Evolutionary conservation across 2,113 vertebrate species (phyloP), one percentile per base, ranked within the genome.

Genomic region (Pungitius pungitius): DNA sequence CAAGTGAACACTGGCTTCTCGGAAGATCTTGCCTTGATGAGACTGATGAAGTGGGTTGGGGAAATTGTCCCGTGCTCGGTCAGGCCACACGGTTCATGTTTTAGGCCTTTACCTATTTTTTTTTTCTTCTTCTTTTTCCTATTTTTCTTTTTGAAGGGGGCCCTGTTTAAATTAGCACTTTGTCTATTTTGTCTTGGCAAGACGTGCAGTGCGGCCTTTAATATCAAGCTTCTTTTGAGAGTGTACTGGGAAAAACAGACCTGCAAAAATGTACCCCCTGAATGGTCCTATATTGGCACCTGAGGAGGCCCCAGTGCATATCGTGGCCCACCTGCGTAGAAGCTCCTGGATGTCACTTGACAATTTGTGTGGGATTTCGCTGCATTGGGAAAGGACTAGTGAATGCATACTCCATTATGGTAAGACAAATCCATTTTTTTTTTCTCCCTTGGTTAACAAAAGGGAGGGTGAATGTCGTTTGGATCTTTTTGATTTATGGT

Each of bases 261-360:
- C 95, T 89, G 91, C 90, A 86, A 91, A 91, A 92, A 90, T 89
- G 87, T 93, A 96, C 94, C 94, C 35, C 92, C 90, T 93, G 90
- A 93, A 95, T 94, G 95, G 96, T 98, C 96, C 94, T 95, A 93
- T 95, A 95, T 95, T 95, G 94, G 95, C 95, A 95, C 95, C 96
- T 93, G 94, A 96, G 95, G 96, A 97, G 95, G 94, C 96, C 95
- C 95, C 95, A 96, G 95, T 96, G 96, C 95, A 94, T 92, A 95
- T 96, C 95, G 95, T 94, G 97, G 96, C 97, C 96, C 94, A 96
- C 96, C 97, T 97, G 96, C 96, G 90, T 94, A 98, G 96, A 98
- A 99, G 97, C 96, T 95, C 95, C 96, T 95, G 97, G 96, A 99
- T 97, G 96, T 99, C 97, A 98, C 97, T 99, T 99, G 97, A 98